phyloP scores from a whole-genome alignment of 2,888 invertebrate genomes.

The Athripsodes cinereus region DNA sequence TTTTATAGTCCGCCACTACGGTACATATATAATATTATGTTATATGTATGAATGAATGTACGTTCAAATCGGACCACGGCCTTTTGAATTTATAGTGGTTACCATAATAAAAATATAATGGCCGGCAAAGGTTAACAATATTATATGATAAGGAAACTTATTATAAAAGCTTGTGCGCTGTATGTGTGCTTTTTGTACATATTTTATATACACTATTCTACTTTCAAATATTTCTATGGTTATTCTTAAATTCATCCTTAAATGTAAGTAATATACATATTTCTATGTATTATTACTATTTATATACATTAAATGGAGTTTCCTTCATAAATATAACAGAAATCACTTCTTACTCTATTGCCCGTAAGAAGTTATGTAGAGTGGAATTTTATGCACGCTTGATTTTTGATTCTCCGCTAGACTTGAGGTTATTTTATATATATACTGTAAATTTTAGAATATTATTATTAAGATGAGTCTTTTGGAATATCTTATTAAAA shows the following conservation, averaged over 20 bases:
- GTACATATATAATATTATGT: no score
- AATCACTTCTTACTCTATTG: neutral
- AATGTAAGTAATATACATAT: neutral
- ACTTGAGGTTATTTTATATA: no score
- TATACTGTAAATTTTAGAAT: no score
- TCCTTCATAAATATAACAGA: neutral
- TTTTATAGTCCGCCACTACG: neutral
- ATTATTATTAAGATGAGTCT: no score
- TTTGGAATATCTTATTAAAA: no score
- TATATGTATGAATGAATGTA: no score
- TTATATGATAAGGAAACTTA: neutral
- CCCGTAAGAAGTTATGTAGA: neutral
- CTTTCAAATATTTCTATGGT: neutral
- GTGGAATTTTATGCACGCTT: neutral
- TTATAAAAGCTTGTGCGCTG: neutral
- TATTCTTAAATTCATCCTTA: neutral
- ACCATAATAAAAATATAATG: neutral
- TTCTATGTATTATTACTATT: neutral
- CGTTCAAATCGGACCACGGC: neutral
- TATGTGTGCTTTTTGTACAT: no score
- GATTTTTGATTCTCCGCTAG: neutral
- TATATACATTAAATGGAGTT: neutral
- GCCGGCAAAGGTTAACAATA: neutral
- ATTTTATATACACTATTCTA: no score
- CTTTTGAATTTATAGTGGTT: conserved; percentile 1